Conservation (phyloP, 1,140 invertebrate genomes). For the Plectrocnemia conspersa region DNA sequence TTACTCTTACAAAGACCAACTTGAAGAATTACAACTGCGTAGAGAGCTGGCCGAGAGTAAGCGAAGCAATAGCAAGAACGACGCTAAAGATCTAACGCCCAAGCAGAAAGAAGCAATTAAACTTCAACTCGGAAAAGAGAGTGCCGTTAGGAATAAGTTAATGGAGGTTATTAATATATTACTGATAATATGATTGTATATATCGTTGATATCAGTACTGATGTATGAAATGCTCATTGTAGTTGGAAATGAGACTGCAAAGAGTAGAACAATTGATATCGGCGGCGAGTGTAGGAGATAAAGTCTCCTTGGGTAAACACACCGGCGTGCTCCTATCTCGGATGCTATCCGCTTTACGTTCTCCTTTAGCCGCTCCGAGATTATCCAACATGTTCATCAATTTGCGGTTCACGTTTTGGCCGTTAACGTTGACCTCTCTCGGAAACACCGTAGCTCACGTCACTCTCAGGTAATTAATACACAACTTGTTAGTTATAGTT, state of each 20-base stretch:
- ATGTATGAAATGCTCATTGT: constrained; percentile 33
- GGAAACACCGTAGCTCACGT: constrained; percentile 51
- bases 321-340: constrained; percentile 59
- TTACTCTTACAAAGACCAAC: constrained; percentile 95
- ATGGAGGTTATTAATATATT: constrained; percentile 48
- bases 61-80: constrained; percentile 75
- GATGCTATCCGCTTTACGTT: constrained; percentile 60
- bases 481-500: neutral
- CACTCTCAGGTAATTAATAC: constrained; percentile 39
- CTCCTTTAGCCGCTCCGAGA: constrained; percentile 64
- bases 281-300: constrained; percentile 59
- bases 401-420: constrained; percentile 53
- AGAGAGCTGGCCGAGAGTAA: constrained; percentile 91
- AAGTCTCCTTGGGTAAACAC: constrained; percentile 56
- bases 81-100: constrained; percentile 67
- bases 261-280: constrained; percentile 60
- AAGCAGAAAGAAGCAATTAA: constrained; percentile 93
- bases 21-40: constrained; percentile 87
- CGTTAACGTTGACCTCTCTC: constrained; percentile 46
- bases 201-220: neutral
- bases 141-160: constrained; percentile 64
- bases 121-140: constrained; percentile 82
- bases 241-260: constrained; percentile 61
- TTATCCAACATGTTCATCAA: constrained; percentile 59
- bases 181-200: neutral